Conservation (phyloP, 2,888 invertebrate genomes). For the Tenthredo scrophulariae region DNA sequence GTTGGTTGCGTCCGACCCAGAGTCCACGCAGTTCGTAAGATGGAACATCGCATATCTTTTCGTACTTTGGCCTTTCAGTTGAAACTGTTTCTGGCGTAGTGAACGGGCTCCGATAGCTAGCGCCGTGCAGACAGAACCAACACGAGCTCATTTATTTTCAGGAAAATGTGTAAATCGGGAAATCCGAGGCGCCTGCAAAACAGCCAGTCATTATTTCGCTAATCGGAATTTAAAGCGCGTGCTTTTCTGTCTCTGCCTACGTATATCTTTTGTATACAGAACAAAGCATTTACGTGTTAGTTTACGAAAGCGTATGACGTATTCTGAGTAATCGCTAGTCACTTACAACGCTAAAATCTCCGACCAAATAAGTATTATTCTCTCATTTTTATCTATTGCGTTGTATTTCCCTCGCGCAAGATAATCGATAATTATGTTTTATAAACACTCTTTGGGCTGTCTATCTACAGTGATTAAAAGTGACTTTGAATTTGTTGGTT, state of each 20-base stretch:
- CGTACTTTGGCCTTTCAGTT: slow-evolving; percentile 37
- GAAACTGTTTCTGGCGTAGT: slow-evolving; percentile 26
- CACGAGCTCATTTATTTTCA: slow-evolving; percentile 18
- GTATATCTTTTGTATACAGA: not conserved
- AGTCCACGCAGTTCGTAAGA: not conserved
- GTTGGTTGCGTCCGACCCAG: not conserved
- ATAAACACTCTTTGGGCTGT: not conserved
- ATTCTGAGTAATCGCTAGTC: not conserved
- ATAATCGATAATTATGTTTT: not conserved
- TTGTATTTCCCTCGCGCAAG: not conserved
- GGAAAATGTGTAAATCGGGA: slow-evolving; percentile 40
- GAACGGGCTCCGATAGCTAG: slow-evolving; percentile 1
- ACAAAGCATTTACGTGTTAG: slow-evolving; percentile 50
- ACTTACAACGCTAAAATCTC: not conserved
- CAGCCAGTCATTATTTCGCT: slow-evolving; percentile 42
- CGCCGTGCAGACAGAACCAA: not conserved
- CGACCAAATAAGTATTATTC: not conserved
- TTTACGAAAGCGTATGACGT: slow-evolving; percentile 8
- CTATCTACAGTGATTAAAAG: not conserved
- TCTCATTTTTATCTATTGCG: too few species aligned
- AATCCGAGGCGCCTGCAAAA: slow-evolving; percentile 22
- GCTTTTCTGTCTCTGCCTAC: not conserved
- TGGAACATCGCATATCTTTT: slow-evolving; percentile 29
- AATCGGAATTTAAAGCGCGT: slow-evolving; percentile 31
- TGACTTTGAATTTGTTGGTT: not conserved